Evolutionary conservation across 2,113 vertebrate genomes (phyloP).

Genomic region (Desmodus rotundus): DNA sequence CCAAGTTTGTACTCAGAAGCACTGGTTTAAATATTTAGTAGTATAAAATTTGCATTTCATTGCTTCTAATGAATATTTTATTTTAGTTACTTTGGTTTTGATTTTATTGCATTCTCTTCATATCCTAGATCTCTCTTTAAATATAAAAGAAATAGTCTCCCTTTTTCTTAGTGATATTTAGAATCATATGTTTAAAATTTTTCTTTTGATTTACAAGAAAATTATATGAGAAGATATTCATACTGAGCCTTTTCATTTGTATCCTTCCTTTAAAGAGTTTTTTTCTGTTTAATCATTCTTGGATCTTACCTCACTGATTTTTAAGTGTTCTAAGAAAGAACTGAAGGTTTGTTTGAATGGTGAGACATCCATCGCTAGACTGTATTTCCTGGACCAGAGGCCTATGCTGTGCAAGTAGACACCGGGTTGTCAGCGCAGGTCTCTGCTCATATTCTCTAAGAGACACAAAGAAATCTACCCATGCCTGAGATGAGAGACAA

Average conservation of each 20-base stretch:
- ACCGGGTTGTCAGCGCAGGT: not conserved
- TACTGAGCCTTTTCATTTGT: not conserved
- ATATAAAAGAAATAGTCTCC: not conserved
- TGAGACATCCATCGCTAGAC: not conserved
- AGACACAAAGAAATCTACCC: not conserved
- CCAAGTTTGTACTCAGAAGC: slow-evolving; percentile 17
- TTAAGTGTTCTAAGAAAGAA: not conserved
- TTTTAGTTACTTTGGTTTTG: slow-evolving; percentile 27
- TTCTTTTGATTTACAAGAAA: not conserved
- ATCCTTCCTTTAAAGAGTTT: not conserved
- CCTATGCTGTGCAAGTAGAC: not conserved
- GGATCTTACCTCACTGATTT: not conserved
- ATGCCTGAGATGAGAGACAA: not conserved
- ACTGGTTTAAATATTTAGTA: slow-evolving; percentile 34
- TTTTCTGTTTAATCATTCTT: not conserved
- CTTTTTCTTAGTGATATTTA: not conserved
- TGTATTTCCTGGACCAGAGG: not conserved
- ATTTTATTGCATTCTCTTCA: not conserved
- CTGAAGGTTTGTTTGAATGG: not conserved
- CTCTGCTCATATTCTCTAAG: not conserved
- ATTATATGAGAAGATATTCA: not conserved
- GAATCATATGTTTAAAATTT: not conserved
- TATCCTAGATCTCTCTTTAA: not conserved
- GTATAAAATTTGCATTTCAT: not conserved
- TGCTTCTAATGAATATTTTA: slow-evolving; percentile 49